These are phyloP conservation scores for Myotis lucifugus DNA, from an alignment of 2,113 vertebrate genomes.

Conservation along the genomic window DNA sequence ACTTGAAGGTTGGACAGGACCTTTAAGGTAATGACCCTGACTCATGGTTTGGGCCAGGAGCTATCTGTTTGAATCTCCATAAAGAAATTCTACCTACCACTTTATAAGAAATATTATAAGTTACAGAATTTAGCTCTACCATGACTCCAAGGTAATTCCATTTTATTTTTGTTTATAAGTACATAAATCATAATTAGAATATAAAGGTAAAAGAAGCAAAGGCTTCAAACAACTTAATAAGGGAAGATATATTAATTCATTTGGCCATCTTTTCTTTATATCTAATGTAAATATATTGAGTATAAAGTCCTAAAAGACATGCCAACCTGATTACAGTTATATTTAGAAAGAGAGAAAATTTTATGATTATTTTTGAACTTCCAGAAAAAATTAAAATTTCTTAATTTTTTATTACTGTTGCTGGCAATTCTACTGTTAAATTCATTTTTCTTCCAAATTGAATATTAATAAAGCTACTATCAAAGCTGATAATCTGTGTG, in stretches of 20 bases:
- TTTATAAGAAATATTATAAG: background rate
- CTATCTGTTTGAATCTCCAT: background rate
- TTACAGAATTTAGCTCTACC: background rate
- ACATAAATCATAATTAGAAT: background rate
- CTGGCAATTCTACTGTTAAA: background rate
- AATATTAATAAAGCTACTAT: constrained; percentile 6
- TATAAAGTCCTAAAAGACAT: constrained; percentile 12
- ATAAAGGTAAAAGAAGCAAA: constrained; percentile 20
- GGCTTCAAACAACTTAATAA: constrained; percentile 10
- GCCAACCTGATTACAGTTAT: background rate
- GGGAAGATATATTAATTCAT: background rate
- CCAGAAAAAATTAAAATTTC: background rate
- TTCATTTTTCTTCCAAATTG: constrained; percentile 42
- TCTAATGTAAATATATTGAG: background rate
- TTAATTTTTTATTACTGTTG: background rate
- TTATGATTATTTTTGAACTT: background rate
- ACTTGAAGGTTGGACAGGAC: background rate
- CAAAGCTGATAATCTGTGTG: background rate
- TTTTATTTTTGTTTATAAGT: constrained; percentile 5
- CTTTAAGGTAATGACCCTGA: background rate
- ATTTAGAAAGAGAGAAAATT: background rate
- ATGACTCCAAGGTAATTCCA: background rate
- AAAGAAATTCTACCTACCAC: background rate
- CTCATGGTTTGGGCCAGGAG: background rate
- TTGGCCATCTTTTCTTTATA: background rate